These are phyloP conservation scores for Heliothis peltigera DNA, from an alignment of 2,888 invertebrate species.

Conservation along the genomic window DNA sequence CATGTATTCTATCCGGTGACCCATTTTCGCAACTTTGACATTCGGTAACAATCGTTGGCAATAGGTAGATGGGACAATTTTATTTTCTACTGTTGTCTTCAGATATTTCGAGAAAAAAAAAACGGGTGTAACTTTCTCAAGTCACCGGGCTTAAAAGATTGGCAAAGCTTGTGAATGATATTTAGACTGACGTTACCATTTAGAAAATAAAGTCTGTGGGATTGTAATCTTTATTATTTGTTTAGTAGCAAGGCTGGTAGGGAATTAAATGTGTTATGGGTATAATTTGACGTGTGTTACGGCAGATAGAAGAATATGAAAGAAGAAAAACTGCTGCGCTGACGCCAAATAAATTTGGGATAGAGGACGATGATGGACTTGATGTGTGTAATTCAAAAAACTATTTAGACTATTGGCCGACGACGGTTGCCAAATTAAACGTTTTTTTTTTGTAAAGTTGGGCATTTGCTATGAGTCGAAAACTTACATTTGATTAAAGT, in stretches of 20 bases:
- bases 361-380: no score
- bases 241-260: constrained; percentile 46
- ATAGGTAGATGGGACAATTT: constrained; percentile 76
- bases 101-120: constrained; percentile 71
- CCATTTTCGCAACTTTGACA: constrained; percentile 84
- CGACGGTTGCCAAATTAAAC: no score
- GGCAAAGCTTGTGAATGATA: neutral
- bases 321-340: no score
- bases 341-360: no score
- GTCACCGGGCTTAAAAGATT: constrained; percentile 13
- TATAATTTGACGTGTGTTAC: no score
- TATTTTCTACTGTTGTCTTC: constrained; percentile 33
- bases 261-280: constrained; percentile 24
- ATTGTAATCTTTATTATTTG: constrained; percentile 44
- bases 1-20: constrained; percentile 77
- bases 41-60: constrained; percentile 81
- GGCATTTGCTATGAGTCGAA: constrained; percentile 33
- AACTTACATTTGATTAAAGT: no score
- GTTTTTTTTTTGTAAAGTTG: constrained; percentile 49
- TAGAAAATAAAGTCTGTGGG: constrained; percentile 1
- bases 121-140: constrained; percentile 30
- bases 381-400: no score
- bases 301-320: no score
- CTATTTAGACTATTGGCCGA: no score
- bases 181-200: constrained; percentile 2